phyloP scores from a whole-genome alignment of 2,113 vertebrate species.

The Phaethon lepturus region DNA sequence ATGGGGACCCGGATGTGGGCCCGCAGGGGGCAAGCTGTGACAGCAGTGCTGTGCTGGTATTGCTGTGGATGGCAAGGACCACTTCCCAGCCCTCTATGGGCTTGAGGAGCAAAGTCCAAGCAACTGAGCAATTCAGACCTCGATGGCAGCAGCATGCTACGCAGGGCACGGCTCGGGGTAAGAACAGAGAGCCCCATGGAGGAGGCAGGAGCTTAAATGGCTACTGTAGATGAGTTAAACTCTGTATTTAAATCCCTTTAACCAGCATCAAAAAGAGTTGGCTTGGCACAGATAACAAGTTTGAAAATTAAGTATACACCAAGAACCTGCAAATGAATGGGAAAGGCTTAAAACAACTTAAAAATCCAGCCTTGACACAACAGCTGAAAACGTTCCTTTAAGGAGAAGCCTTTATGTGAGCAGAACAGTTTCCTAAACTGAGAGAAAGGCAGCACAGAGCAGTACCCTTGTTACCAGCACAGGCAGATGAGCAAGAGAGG shows the following conservation, averaged over 20 bases:
- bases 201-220: not conserved
- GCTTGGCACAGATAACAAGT: not conserved
- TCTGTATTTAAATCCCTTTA: constrained; percentile 13
- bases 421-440: not conserved
- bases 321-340: not conserved
- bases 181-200: not conserved
- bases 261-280: not conserved
- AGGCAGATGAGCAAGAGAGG: not conserved
- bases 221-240: not conserved
- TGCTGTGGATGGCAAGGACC: not conserved
- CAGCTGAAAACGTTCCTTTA: not conserved
- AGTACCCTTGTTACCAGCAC: not conserved
- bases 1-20: not conserved
- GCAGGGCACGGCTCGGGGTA: accelerated
- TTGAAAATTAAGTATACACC: not conserved
- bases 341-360: not conserved
- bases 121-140: not conserved
- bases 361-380: not conserved
- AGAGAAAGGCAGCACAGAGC: not conserved
- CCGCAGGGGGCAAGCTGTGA: not conserved
- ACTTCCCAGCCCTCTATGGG: accelerated
- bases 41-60: not conserved
- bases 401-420: not conserved
- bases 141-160: not conserved
- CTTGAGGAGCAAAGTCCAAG: not conserved